Conservation (phyloP, 2,797 vertebrate species). For the Chiroxiphia lanceolata region DNA sequence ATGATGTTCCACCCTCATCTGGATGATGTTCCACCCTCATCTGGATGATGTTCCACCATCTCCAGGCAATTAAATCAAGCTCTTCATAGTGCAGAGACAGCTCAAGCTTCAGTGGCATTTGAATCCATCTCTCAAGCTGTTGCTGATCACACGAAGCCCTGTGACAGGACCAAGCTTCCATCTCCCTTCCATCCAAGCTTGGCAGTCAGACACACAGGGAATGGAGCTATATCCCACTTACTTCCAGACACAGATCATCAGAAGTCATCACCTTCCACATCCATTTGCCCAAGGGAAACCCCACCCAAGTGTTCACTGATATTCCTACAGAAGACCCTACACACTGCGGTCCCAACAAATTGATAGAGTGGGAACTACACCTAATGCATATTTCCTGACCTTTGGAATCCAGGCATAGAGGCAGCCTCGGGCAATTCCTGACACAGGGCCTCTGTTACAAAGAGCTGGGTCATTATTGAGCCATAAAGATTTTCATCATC, state of each 20-base stretch:
- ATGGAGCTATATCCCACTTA: neutral
- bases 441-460: neutral
- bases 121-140: neutral
- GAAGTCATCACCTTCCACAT: neutral
- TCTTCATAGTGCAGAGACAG: neutral
- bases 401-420: neutral
- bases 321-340: neutral
- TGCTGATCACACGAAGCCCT: neutral
- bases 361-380: neutral
- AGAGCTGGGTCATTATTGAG: neutral
- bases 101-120: neutral
- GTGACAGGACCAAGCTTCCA: neutral
- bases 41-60: neutral
- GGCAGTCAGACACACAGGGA: neutral
- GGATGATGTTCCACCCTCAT: neutral
- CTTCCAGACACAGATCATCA: neutral
- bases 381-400: neutral
- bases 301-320: neutral
- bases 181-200: neutral
- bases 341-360: rapidly evolving
- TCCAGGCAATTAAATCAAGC: neutral
- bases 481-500: neutral
- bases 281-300: neutral
- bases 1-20: neutral
- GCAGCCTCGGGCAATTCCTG: neutral